Evolutionary conservation across 2,888 invertebrate species (phyloP), one percentile per base, ranked within the genome.

Genomic region (Drosophila bunnanda): DNA sequence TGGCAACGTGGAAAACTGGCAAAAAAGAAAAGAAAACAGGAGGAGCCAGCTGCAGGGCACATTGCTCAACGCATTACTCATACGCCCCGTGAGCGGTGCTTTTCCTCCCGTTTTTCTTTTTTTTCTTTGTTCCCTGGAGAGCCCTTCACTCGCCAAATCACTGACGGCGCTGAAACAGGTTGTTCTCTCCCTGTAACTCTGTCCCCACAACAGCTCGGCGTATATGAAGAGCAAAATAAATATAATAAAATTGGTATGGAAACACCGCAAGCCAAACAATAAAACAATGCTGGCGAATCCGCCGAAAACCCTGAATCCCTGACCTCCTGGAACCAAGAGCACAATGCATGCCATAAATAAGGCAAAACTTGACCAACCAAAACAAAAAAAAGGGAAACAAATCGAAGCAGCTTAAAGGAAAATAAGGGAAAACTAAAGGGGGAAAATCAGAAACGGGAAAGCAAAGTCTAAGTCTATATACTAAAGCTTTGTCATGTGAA

Each of bases 191-290:
- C 20, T 13, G 17, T 25, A 22, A 28, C 25, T 15, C 44, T 22
- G 25, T 15, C 44, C 15, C 15, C 15, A 4, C 4, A 44, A 25
- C 13, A 3, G 13, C 43, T 13, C 13, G 7, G 34, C 61, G 32
- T 41, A 61, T 54, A 68, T 83, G 70, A 78, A 81, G 81, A 66
- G 81, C 75, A 78, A 81, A 76, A 80, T 71, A 81, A 81, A 81
- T 76, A 81, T 67, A 83, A 81, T 81, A 83, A 78, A 80, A 78
- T 69, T 71, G 69, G 69, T 52, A 52, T 34, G 54, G 55, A 64
- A 64, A 46, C 52, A 62, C 60, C 70, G 61, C 69, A 71, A 79
- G 65, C 25, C 66, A 64, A 74, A 69, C 71, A 81, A 74, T 74
- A 76, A 79, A 79, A 76, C 65, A 76, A 77, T 59, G 48, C 62